phyloP scores from a whole-genome alignment of 1,140 invertebrate species.

The Trichonephila clavata region DNA sequence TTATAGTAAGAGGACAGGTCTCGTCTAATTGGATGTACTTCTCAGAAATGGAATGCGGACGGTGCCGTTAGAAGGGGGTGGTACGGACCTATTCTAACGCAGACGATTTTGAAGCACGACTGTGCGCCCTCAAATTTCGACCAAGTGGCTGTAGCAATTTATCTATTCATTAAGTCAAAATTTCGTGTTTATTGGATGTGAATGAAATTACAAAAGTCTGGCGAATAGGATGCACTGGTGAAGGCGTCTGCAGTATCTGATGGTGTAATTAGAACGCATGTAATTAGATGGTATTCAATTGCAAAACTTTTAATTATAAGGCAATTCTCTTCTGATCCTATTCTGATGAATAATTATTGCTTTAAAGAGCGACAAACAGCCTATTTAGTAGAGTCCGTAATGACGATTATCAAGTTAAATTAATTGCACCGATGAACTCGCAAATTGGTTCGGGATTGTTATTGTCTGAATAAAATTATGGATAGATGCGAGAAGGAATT shows the following conservation, averaged over 20 bases:
- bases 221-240: no score
- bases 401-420: neutral
- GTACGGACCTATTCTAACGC: neutral
- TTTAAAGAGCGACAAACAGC: neutral
- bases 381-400: neutral
- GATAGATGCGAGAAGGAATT: neutral
- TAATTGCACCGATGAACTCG: neutral
- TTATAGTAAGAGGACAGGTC: constrained; percentile 21
- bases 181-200: constrained; percentile 4
- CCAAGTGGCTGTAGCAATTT: neutral
- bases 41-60: constrained; percentile 7
- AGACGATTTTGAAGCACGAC: neutral
- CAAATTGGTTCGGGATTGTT: neutral
- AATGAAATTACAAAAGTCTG: constrained; percentile 16
- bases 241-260: no score
- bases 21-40: constrained; percentile 22
- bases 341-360: neutral
- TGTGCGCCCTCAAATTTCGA: neutral
- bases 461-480: neutral
- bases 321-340: neutral
- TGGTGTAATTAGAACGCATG: neutral
- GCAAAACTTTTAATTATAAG: neutral
- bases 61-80: neutral
- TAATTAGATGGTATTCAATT: neutral
- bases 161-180: constrained; percentile 5